Evolutionary conservation across 53 echinoderm and acorn worm species (phyloP).

Genomic region (Hippasteria phrygiana): DNA sequence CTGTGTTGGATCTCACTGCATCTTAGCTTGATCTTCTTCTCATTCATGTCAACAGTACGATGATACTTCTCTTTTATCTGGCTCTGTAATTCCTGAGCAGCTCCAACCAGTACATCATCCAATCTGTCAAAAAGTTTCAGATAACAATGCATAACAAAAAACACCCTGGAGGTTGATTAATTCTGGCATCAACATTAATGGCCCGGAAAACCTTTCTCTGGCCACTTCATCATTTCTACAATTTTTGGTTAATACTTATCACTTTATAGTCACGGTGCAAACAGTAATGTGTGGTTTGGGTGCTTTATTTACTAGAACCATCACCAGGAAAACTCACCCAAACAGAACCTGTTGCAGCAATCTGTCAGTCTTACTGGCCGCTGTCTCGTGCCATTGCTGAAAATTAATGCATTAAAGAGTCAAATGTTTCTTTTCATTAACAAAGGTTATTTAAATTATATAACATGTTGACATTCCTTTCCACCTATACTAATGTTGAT

Average conservation of each 20-base stretch:
- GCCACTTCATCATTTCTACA: no score
- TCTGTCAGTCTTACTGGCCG: constrained; percentile 68
- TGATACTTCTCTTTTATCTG: constrained; percentile 69
- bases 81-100: constrained; percentile 56
- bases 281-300: no score
- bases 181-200: neutral
- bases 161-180: neutral
- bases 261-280: no score
- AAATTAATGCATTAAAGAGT: neutral
- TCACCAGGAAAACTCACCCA: constrained; percentile 76
- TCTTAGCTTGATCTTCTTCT: constrained; percentile 83
- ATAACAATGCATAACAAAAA: constrained; percentile 4
- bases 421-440: neutral
- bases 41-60: constrained; percentile 74
- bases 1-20: constrained; percentile 83
- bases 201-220: no score
- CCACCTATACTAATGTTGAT: no score
- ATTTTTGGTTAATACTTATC: no score
- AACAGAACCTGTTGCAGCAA: constrained; percentile 82
- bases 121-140: constrained; percentile 58
- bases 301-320: no score
- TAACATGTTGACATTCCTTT: no score
- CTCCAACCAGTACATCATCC: constrained; percentile 67
- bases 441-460: no score
- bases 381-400: constrained; percentile 74